Conservation (phyloP, 2,113 vertebrate genomes). For the Anarhynchus alexandrinus region DNA sequence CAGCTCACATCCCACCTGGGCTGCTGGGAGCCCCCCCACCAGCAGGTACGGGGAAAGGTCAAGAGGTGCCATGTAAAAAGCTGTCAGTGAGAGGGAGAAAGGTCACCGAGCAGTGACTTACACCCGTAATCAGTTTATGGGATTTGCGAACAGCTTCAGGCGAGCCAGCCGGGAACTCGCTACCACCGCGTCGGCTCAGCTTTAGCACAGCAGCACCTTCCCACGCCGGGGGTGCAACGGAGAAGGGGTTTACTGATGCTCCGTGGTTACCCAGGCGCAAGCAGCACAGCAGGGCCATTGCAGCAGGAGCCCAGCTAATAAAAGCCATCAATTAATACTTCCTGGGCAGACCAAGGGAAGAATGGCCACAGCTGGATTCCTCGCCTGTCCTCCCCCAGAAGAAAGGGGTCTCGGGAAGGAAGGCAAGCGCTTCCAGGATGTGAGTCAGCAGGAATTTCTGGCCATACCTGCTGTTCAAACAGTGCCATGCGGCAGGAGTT, state of each 20-base stretch:
- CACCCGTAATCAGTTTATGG: neutral
- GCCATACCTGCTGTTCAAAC: neutral
- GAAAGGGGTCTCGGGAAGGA: neutral
- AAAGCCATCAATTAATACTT: neutral
- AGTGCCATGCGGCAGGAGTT: neutral
- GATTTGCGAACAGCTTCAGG: neutral
- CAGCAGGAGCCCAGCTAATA: neutral
- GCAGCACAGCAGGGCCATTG: neutral
- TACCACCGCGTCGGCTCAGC: rapidly evolving
- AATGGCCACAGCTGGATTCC: neutral
- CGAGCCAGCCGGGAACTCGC: neutral
- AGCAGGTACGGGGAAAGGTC: neutral
- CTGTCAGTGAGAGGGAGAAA: constrained; percentile 19
- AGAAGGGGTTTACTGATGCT: neutral
- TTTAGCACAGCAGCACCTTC: neutral
- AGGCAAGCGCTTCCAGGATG: neutral
- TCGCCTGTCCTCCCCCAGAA: neutral
- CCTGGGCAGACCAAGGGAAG: neutral
- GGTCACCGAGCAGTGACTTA: neutral
- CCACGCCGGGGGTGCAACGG: neutral
- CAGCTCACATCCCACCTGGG: neutral
- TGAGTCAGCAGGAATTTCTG: neutral
- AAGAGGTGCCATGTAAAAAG: neutral
- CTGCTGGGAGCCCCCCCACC: rapidly evolving
- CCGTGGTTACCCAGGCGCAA: neutral